These are phyloP conservation scores for Hydropsyche betteni DNA, from an alignment of 2,888 invertebrate species.

Conservation along the genomic window DNA sequence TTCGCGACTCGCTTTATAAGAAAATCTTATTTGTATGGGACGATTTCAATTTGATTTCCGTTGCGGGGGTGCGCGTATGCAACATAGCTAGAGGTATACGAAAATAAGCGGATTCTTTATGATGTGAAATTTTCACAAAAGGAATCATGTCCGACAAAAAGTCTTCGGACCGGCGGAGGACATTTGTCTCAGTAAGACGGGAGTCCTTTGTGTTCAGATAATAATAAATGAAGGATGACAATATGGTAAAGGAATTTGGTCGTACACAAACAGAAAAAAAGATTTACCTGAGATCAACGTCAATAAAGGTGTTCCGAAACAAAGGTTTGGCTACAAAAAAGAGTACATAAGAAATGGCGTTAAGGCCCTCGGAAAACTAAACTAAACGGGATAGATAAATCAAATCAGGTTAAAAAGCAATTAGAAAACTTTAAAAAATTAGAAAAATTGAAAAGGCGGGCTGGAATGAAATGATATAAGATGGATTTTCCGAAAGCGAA, in stretches of 20 bases:
- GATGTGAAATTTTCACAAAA: background rate
- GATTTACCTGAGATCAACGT: background rate
- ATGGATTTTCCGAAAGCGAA: background rate
- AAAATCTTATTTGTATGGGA: constrained; percentile 7
- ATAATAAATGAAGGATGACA: constrained; percentile 15
- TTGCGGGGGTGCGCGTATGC: background rate
- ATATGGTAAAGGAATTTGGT: constrained; percentile 1
- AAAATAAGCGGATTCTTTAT: too few species aligned
- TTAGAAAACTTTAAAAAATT: background rate
- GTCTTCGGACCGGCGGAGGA: background rate
- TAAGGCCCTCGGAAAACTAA: background rate
- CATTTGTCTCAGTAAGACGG: constrained; percentile 1
- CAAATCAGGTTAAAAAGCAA: background rate
- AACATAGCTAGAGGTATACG: too few species aligned
- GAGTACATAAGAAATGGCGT: too few species aligned
- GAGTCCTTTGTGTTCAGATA: constrained; percentile 1
- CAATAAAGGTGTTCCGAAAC: background rate
- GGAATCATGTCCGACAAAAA: background rate
- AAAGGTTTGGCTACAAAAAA: too few species aligned
- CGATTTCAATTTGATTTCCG: constrained; percentile 10
- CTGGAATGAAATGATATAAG: background rate
- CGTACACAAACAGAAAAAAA: background rate
- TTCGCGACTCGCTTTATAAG: background rate
- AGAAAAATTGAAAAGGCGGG: background rate
- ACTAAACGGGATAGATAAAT: background rate